Evolutionary conservation across 2,113 vertebrate genomes (phyloP), one percentile per base, ranked within the genome.

Genomic region (Perca schrenkii): DNA sequence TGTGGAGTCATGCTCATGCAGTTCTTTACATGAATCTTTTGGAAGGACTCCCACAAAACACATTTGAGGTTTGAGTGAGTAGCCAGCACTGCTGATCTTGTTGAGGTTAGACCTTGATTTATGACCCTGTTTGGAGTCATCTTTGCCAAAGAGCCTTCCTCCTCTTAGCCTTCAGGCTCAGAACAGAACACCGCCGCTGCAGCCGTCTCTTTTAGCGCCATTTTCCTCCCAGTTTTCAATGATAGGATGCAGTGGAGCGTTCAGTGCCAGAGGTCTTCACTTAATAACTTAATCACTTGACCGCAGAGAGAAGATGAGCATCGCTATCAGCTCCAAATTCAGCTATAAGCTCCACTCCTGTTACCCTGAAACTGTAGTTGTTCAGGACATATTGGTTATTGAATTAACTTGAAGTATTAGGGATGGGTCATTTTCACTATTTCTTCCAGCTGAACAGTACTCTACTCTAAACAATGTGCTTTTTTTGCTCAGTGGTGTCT

Each of bases 261-360:
- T 84, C 66, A 83, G 67, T 43, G 64, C 80, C 80, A 82, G 68
- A 67, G 85, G 83, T 88, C 63, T 63, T 82, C 50, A 15, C 63
- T 71, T 70, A 46, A 72, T 77, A 84, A 84, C 43, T 50, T 22
- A 60, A 86, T 84, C 47, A 58, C 52, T 57, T 43, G 43, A 63
- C 62, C 28, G 15, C 54, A 63, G 49, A 88, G 61, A 82, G 71
- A 40, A 47, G 65, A 69, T 71, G 61, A 68, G 77, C 34, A 8
- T 65, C 25, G 6, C 17, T 19, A 40, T 57, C 16, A 31, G 70
- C 49, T 74, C 53, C 56, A 49, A 21, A 43, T 66, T 77, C 47
- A 47, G 36, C 79, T 22, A 2, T 16, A 34, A 3, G 36, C 64
- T 83, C 12, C 46, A 8, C 7, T 71, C 34, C 22, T 83, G 56